A percentile compares a stretch with the other conserved stretches of the same genome.
These are phyloP conservation scores for Sceloporus undulatus DNA, from an alignment of 2,113 vertebrate genomes.

Conservation along the genomic window DNA sequence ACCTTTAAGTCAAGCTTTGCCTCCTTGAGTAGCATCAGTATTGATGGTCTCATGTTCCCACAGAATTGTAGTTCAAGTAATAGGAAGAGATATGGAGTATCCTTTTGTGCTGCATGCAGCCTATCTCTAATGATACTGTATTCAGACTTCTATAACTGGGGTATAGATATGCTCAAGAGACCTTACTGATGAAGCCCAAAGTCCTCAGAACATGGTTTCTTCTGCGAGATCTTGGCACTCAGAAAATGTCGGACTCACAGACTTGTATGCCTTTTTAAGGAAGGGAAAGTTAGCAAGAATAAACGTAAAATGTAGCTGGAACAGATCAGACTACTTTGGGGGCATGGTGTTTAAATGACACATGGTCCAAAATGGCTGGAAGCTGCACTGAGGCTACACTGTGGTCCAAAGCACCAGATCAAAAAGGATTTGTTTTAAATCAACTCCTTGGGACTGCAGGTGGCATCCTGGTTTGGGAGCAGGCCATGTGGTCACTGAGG, in stretches of 20 bases:
- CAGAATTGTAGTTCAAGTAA: neutral
- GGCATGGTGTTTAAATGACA: too few species aligned
- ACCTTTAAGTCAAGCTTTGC: too few species aligned
- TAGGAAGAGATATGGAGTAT: neutral
- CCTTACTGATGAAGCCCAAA: neutral
- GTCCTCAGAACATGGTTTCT: neutral
- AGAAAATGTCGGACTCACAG: neutral
- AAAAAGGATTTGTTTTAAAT: too few species aligned
- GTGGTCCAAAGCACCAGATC: too few species aligned
- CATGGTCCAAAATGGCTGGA: too few species aligned
- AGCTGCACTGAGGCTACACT: too few species aligned
- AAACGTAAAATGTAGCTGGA: neutral
- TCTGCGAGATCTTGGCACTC: neutral
- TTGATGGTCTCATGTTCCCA: neutral
- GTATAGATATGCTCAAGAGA: too few species aligned
- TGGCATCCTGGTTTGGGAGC: too few species aligned
- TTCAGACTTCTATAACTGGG: too few species aligned
- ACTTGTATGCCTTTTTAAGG: neutral
- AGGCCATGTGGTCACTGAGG: too few species aligned
- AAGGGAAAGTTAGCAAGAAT: neutral
- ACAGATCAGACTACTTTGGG: too few species aligned
- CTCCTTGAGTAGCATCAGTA: neutral
- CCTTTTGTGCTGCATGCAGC: neutral
- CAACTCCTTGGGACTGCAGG: too few species aligned
- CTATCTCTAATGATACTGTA: neutral